These are phyloP conservation scores for Hetaerina titia DNA, from an alignment of 2,888 invertebrate genomes.

Conservation along the genomic window DNA sequence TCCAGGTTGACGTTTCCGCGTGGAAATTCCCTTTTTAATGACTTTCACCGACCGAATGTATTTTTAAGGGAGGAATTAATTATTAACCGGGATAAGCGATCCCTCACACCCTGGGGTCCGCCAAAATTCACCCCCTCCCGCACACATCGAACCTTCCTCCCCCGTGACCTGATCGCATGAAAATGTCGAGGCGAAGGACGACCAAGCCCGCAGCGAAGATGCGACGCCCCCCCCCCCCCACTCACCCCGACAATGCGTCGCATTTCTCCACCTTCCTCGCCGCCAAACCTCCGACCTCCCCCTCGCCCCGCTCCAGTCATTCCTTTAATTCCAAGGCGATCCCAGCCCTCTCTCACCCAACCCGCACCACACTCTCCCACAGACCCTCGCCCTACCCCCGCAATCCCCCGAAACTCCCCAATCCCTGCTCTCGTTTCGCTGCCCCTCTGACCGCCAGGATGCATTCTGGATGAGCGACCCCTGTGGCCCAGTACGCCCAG, in stretches of 20 bases:
- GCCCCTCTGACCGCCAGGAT: neutral
- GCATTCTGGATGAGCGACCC: constrained; percentile 19
- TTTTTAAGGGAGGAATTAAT: neutral
- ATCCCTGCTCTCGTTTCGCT: neutral
- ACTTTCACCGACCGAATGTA: neutral
- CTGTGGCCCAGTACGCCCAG: neutral
- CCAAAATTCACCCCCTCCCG: neutral
- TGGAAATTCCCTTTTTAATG: neutral
- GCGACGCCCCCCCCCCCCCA: neutral
- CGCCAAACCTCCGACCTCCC: neutral
- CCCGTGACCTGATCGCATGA: neutral
- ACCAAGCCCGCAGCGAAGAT: neutral
- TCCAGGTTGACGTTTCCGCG: neutral
- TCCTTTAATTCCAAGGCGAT: neutral
- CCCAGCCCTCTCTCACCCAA: no score
- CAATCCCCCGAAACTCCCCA: neutral
- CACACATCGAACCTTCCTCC: neutral
- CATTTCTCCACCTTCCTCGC: no score
- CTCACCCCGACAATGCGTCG: no score
- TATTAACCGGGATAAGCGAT: neutral
- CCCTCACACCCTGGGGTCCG: neutral
- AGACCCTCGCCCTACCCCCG: neutral
- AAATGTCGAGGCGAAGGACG: neutral
- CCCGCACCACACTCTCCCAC: neutral
- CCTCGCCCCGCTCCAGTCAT: neutral